phyloP scores from a whole-genome alignment of 2,888 invertebrate genomes.

The Lithophane socia region DNA sequence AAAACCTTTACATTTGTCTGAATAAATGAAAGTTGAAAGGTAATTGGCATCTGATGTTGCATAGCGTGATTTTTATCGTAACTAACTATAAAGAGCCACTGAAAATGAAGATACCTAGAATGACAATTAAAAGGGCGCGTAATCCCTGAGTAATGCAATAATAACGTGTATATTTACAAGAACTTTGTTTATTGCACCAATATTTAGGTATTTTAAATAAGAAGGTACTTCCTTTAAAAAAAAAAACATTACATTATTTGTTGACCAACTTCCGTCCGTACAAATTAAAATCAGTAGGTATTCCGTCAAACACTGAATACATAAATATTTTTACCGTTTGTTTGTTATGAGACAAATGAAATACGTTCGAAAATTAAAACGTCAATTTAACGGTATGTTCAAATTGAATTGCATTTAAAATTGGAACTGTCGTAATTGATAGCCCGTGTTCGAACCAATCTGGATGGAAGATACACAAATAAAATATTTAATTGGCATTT shows the following conservation, averaged over 20 bases:
- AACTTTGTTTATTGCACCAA: background rate
- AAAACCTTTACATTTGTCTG: background rate
- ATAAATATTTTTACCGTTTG: background rate
- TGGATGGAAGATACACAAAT: constrained; percentile 12
- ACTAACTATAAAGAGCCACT: background rate
- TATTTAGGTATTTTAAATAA: background rate
- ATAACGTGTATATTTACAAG: background rate
- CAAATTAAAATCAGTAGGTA: constrained; percentile 1
- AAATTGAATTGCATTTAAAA: constrained; percentile 37
- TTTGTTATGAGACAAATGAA: constrained; percentile 13
- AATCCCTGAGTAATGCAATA: too few relatives aligned
- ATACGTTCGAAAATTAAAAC: constrained; percentile 30
- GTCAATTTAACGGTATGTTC: constrained; percentile 9
- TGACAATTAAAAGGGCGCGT: background rate
- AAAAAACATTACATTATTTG: background rate
- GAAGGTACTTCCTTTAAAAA: background rate
- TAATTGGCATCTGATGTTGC: background rate
- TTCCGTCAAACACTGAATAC: background rate
- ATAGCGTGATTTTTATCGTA: background rate
- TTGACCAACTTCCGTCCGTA: background rate
- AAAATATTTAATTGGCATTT: constrained; percentile 4
- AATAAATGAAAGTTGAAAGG: background rate
- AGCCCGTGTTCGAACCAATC: constrained; percentile 2
- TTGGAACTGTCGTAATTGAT: constrained; percentile 40
- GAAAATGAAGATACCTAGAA: too few relatives aligned